A percentile compares a stretch with the other conserved stretches of the same genome.
Conservation (phyloP, 2,113 vertebrate species). For the Carassius auratus region DNA sequence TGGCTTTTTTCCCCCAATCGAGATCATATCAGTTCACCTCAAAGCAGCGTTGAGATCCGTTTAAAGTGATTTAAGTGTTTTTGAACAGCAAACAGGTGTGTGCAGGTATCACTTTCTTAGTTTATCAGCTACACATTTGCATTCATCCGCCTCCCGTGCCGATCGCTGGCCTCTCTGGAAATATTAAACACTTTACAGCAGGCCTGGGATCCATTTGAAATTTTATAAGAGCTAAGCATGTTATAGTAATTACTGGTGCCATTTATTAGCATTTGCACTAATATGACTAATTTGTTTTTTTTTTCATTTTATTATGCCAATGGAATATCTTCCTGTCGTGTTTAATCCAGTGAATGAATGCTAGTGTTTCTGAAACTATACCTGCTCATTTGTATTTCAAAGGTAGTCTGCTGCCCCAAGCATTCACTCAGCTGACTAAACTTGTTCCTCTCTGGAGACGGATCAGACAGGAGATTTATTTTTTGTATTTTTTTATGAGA, state of each 20-base stretch:
- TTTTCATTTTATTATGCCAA: slow-evolving; percentile 14
- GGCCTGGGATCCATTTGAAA: slow-evolving; percentile 47
- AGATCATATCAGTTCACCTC: slow-evolving; percentile 51
- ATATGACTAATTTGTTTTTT: slow-evolving; percentile 39
- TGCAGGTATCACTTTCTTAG: slow-evolving; percentile 51
- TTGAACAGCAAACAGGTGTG: slow-evolving; percentile 53
- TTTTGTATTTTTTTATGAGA: slow-evolving; percentile 17
- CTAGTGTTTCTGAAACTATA: slow-evolving; percentile 23
- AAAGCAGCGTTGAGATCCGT: slow-evolving; percentile 39
- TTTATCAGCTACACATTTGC: slow-evolving; percentile 39
- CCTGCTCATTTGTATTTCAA: slow-evolving; percentile 55
- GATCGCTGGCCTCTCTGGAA: slow-evolving; percentile 16
- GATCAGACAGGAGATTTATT: slow-evolving; percentile 46
- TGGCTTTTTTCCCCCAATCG: slow-evolving; percentile 9
- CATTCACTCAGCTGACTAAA: slow-evolving; percentile 46
- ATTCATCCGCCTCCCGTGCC: slow-evolving; percentile 31
- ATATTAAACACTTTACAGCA: slow-evolving; percentile 52
- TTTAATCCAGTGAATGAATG: background rate
- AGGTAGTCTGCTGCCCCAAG: slow-evolving; percentile 27
- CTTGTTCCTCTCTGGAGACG: slow-evolving; percentile 56
- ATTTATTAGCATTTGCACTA: slow-evolving; percentile 46
- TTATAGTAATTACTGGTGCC: slow-evolving; percentile 49
- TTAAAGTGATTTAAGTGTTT: slow-evolving; percentile 46
- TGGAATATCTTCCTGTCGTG: background rate
- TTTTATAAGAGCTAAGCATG: slow-evolving; percentile 49